Base-by-base conservation (phyloP, 2,888 invertebrate genomes). In the Dasysyrphus tricinctus region DNA sequence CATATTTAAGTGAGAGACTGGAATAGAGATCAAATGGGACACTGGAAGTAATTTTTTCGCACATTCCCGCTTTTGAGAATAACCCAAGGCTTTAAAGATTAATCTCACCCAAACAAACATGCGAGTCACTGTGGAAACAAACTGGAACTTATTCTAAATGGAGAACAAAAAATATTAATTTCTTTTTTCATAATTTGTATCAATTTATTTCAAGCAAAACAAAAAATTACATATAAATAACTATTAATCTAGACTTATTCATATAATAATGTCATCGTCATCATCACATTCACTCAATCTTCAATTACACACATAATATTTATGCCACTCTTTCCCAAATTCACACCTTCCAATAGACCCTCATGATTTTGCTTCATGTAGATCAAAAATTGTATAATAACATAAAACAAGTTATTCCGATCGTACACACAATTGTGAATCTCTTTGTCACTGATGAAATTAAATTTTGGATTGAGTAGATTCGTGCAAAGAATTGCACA, bases 391-490 rank as follows among this genome's bases (percentile, higher is more conserved):
- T 98, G 94, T 89, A 98, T 94, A 86, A 98, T 94, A 69, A 97
- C 95, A 92, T 97, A 97, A 91, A 98, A 96, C 90, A 98, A 93
- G 93, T 98, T 98, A 93, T 97, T 97, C 90, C 97, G 95, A 70
- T 98, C 97, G 92, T 95, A 95, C 75, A 95, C 94, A 90, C 96
- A 94, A 91, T 95, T 96, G 90, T 94, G 94, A 32, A 94, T 93
- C 90, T 95, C 95, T 82, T 95, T 95, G 70, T 95, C 96, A 80
- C 92, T 92, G 42, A 93, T 92, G 74, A 93, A 93, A 88, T 93
- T 93, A 76, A 93, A 92, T 88, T 92, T 92, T 2, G 93, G 92
- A 83, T 91, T 92, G 6, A 91, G 86, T 47, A 90, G 90, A 89
- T 91, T 91, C 59, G 91, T 91, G 59, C 91, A 91, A 54, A 93